phyloP scores from a whole-genome alignment of 2,888 invertebrate species.

The Scrobipalpa costella region DNA sequence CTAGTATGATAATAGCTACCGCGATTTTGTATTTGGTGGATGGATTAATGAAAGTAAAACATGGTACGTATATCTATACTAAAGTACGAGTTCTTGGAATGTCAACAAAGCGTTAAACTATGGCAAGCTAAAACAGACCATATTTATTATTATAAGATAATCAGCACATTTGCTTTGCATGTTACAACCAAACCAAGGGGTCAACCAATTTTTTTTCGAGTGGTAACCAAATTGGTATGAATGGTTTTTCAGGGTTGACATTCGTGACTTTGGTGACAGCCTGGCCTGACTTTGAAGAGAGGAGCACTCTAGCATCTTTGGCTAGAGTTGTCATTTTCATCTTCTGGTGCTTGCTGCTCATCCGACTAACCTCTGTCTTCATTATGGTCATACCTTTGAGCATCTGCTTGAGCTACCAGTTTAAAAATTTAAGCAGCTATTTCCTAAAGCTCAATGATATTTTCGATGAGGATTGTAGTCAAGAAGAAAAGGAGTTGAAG shows the following conservation, averaged over 20 bases:
- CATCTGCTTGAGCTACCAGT: constrained; percentile 45
- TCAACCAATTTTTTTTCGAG: too few species aligned
- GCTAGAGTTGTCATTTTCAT: constrained; percentile 39
- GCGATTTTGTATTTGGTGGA: constrained; percentile 33
- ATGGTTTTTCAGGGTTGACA: constrained; percentile 27
- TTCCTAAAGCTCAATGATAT: constrained; percentile 42
- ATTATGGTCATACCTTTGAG: constrained; percentile 37
- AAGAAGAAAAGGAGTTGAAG: constrained; percentile 48
- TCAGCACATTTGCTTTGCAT: too few species aligned
- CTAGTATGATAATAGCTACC: constrained; percentile 1
- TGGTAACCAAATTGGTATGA: constrained; percentile 12
- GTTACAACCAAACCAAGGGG: too few species aligned
- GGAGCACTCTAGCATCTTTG: constrained; percentile 32
- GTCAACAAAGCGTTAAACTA: too few species aligned
- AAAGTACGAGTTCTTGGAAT: too few species aligned
- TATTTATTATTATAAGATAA: too few species aligned
- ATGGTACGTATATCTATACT: background rate
- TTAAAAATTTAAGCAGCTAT: constrained; percentile 44
- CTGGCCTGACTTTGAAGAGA: constrained; percentile 45
- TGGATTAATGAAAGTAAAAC: constrained; percentile 32
- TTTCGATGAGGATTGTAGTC: constrained; percentile 39
- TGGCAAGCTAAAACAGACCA: too few species aligned
- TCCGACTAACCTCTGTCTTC: constrained; percentile 37
- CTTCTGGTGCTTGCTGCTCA: constrained; percentile 44
- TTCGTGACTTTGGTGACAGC: constrained; percentile 45